These are phyloP conservation scores for Rana temporaria DNA, from an alignment of 2,113 vertebrate species.

Conservation along the genomic window DNA sequence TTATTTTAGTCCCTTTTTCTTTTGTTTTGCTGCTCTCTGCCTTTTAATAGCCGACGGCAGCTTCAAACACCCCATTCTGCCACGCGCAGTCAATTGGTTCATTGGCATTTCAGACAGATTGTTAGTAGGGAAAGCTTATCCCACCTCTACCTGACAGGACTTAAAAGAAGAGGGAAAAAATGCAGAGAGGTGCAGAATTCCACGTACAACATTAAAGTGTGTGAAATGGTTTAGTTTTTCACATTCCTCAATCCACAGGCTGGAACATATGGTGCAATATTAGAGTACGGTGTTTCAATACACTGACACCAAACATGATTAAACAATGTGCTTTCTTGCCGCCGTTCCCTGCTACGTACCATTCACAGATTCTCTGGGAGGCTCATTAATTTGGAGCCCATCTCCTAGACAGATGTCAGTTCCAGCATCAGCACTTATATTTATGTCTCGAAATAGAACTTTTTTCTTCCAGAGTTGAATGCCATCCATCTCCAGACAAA, in stretches of 20 bases:
- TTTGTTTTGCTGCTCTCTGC: slow-evolving; percentile 3
- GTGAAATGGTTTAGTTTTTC: slow-evolving; percentile 37
- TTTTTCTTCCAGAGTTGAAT: slow-evolving; percentile 27
- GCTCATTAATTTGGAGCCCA: slow-evolving; percentile 17
- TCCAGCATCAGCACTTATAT: slow-evolving; percentile 6
- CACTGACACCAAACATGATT: slow-evolving; percentile 28
- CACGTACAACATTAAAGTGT: slow-evolving; percentile 34
- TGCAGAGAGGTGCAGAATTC: slow-evolving; percentile 41
- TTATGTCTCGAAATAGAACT: slow-evolving; percentile 25
- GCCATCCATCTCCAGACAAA: too few relatives aligned
- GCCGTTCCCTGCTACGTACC: slow-evolving; percentile 7
- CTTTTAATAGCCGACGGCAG: slow-evolving; percentile 22
- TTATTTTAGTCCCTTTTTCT: background rate
- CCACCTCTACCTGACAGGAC: slow-evolving; percentile 42
- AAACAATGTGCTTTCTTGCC: slow-evolving; percentile 34
- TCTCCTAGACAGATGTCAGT: slow-evolving; percentile 26
- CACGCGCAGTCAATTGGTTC: background rate
- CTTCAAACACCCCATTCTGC: slow-evolving; percentile 4
- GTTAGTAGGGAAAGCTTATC: slow-evolving; percentile 24
- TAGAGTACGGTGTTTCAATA: slow-evolving; percentile 1
- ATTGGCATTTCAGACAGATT: slow-evolving; percentile 32
- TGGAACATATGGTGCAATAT: slow-evolving; percentile 36
- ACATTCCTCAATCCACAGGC: slow-evolving; percentile 24
- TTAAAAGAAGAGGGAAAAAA: slow-evolving; percentile 22
- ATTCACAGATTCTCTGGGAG: slow-evolving; percentile 1